phyloP scores from a whole-genome alignment of 2,888 invertebrate genomes.

The Acanthosepion esculentum region DNA sequence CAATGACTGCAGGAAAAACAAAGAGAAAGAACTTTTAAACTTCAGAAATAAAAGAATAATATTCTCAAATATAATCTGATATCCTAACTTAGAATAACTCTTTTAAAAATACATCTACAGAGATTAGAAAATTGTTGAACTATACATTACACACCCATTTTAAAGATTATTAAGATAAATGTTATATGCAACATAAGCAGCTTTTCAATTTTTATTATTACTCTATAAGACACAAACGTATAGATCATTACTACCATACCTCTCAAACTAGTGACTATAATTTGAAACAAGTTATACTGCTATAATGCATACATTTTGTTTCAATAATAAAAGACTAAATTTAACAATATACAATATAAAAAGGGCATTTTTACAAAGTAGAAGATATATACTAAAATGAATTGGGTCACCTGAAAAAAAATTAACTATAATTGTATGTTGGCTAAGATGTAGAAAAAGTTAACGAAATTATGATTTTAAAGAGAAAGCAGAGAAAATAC shows the following conservation, averaged over 20 bases:
- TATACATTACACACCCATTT: background rate
- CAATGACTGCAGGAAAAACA: no score
- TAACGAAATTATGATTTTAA: background rate
- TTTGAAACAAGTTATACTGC: background rate
- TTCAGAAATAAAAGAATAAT: no score
- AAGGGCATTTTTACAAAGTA: background rate
- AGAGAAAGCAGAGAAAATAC: constrained; percentile 11
- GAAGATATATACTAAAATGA: background rate
- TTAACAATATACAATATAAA: background rate
- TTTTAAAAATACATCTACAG: background rate
- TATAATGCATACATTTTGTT: background rate
- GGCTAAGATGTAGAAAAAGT: background rate
- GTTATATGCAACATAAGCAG: background rate
- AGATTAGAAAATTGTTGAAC: background rate
- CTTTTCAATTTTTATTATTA: background rate
- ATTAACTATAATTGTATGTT: background rate
- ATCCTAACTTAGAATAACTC: background rate
- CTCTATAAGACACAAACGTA: background rate
- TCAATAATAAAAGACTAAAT: background rate
- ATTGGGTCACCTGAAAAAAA: background rate
- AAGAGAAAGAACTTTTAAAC: no score
- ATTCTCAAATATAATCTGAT: background rate
- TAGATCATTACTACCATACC: background rate
- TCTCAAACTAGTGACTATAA: background rate
- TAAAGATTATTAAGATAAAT: background rate